phyloP scores from a whole-genome alignment of 2,113 vertebrate species.

The Bufo bufo region DNA sequence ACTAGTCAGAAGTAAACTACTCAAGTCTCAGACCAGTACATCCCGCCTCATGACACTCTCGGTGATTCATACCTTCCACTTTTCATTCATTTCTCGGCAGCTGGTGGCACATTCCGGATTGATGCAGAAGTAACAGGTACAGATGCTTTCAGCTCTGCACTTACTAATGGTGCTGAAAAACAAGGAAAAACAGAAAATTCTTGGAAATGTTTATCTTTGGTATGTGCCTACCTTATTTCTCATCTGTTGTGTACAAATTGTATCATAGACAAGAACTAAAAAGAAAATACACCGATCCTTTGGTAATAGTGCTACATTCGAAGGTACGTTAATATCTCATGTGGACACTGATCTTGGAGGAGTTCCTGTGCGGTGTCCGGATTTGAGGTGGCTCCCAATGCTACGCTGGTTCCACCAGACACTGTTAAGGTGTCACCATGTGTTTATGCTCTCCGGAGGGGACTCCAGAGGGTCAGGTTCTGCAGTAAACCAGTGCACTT shows the following conservation, averaged over 20 bases:
- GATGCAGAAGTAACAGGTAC: slow-evolving; percentile 11
- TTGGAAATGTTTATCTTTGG: background rate
- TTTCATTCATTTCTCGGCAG: background rate
- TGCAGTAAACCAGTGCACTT: too few species aligned
- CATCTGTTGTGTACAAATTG: background rate
- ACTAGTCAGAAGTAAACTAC: too few species aligned
- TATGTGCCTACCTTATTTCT: background rate
- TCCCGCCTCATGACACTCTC: too few species aligned
- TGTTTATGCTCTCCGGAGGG: too few species aligned
- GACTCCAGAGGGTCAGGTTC: too few species aligned
- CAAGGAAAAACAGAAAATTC: background rate
- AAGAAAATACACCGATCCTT: background rate
- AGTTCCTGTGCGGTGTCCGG: too few species aligned
- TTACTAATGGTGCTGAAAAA: background rate
- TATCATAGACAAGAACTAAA: background rate
- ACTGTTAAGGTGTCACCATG: too few species aligned
- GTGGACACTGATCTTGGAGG: too few species aligned
- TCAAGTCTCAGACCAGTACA: too few species aligned
- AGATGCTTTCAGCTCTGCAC: background rate
- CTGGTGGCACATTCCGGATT: background rate
- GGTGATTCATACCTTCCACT: background rate
- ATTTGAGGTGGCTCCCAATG: too few species aligned
- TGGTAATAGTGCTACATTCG: background rate
- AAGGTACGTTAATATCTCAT: background rate
- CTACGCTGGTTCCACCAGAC: too few species aligned